Conservation (phyloP, 2,888 invertebrate genomes). For the Lithophane leautieri region DNA sequence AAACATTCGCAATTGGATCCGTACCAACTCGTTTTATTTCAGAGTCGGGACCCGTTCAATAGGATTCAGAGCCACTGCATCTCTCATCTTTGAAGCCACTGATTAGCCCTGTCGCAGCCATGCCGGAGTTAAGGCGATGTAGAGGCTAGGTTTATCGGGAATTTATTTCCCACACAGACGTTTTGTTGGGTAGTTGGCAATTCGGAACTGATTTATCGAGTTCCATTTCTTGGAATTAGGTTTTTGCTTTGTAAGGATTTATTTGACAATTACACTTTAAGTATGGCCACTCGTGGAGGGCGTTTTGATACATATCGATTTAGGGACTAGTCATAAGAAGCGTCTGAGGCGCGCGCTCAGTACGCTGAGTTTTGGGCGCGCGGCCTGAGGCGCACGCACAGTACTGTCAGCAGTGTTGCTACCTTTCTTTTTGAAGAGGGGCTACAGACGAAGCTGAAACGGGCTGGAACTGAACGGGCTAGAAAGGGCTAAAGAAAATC, state of each 20-base stretch:
- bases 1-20: constrained; percentile 40
- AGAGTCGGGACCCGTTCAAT: constrained; percentile 46
- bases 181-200: constrained; percentile 3
- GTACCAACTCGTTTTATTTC: constrained; percentile 57
- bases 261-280: no score
- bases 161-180: constrained; percentile 17
- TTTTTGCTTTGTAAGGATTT: not conserved
- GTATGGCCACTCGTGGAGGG: not conserved
- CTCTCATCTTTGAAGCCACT: constrained; percentile 62
- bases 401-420: no score
- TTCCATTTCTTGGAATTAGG: not conserved
- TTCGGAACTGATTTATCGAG: not conserved
- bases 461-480: no score
- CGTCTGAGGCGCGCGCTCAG: no score
- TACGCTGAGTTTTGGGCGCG: no score
- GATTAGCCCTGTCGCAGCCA: constrained; percentile 68
- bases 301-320: not conserved
- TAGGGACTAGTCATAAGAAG: not conserved
- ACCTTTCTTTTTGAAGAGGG: no score
- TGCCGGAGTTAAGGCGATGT: constrained; percentile 58
- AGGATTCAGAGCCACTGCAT: constrained; percentile 56
- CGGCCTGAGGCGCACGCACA: no score
- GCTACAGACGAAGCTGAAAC: no score
- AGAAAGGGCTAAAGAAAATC: no score
- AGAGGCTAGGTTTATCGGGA: not conserved